These are phyloP conservation scores for Melipona quadrifasciata DNA, from an alignment of 1,140 invertebrate species.

Conservation along the genomic window DNA sequence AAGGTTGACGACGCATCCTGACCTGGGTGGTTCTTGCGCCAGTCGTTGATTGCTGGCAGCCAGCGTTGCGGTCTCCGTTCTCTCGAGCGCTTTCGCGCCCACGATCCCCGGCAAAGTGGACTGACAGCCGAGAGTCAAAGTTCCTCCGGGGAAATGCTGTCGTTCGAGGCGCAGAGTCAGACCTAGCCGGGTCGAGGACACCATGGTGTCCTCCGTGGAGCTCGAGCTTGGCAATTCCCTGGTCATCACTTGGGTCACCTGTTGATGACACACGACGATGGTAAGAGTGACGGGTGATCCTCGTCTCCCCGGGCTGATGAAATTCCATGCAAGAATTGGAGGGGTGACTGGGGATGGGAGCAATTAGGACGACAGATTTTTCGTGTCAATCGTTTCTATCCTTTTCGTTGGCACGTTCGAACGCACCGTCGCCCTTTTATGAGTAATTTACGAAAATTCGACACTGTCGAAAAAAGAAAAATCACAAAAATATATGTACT, in stretches of 20 bases:
- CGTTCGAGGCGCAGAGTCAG: slow-evolving; percentile 70
- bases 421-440: too few relatives aligned
- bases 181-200: slow-evolving; percentile 66
- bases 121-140: slow-evolving; percentile 72
- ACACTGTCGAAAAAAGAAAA: too few relatives aligned
- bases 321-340: background rate
- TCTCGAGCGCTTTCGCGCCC: slow-evolving; percentile 50
- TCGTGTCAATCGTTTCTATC: too few relatives aligned
- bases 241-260: slow-evolving; percentile 69
- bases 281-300: background rate
- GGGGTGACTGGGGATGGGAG: background rate
- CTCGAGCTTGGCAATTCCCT: slow-evolving; percentile 56
- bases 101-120: slow-evolving; percentile 72
- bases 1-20: slow-evolving; percentile 26
- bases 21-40: slow-evolving; percentile 74
- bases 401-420: too few relatives aligned
- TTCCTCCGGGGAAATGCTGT: slow-evolving; percentile 74
- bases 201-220: slow-evolving; percentile 65
- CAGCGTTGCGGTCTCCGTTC: slow-evolving; percentile 69
- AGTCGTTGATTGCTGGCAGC: slow-evolving; percentile 76
- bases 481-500: too few relatives aligned
- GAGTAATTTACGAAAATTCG: too few relatives aligned
- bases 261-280: background rate
- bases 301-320: background rate
- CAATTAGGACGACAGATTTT: background rate